Evolutionary conservation across 2,797 vertebrate genomes (phyloP).

Genomic region (Tangara arthus): DNA sequence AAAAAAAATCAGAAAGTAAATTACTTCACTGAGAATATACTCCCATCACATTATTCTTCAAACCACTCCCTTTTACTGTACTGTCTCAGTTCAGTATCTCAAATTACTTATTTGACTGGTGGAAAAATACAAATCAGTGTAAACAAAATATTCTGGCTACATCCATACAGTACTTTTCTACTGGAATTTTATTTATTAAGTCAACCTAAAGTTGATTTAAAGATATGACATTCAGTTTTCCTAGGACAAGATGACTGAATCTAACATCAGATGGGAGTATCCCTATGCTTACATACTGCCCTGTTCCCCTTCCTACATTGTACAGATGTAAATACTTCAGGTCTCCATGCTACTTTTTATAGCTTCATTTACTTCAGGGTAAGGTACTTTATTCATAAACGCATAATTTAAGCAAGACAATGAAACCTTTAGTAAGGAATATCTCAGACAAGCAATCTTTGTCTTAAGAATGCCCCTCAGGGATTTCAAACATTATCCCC

Average conservation of each 20-base stretch:
- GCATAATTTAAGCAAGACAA: slow-evolving; percentile 46
- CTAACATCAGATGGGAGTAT: neutral
- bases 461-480: neutral
- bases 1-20: neutral
- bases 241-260: neutral
- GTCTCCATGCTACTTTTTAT: slow-evolving; percentile 13
- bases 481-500: neutral
- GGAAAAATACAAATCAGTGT: neutral
- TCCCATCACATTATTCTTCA: neutral
- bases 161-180: neutral
- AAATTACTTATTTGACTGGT: neutral
- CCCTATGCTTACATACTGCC: neutral
- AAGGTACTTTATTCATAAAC: neutral
- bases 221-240: neutral
- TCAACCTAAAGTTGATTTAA: neutral
- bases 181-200: neutral
- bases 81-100: neutral
- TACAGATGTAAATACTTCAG: neutral
- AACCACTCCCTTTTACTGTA: neutral
- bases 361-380: slow-evolving; percentile 38
- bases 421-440: neutral
- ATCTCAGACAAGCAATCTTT: neutral
- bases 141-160: neutral
- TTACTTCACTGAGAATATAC: neutral
- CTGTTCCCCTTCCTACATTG: neutral